A percentile compares a stretch with the other conserved stretches of the same genome.
Evolutionary conservation across 2,888 invertebrate genomes (phyloP).

Genomic region (Orthosia incerta): DNA sequence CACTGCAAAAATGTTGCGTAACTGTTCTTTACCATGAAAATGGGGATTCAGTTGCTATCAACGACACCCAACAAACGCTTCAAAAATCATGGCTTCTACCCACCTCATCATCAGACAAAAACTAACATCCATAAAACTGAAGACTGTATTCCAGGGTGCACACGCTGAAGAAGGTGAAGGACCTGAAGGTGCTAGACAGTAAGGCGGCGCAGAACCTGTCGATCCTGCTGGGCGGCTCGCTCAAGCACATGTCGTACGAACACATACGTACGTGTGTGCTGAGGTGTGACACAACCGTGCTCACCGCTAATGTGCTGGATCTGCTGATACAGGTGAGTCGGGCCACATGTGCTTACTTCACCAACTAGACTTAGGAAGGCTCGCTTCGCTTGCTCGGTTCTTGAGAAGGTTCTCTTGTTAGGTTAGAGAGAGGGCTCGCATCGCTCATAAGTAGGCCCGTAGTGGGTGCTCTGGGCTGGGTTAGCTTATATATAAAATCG

Average conservation of each 20-base stretch:
- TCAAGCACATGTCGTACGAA: slow-evolving; percentile 96
- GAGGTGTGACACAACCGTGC: slow-evolving; percentile 95
- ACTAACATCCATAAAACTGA: slow-evolving; percentile 20
- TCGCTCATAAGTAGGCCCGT: too few relatives aligned
- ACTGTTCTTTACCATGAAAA: too few relatives aligned
- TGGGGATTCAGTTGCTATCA: too few relatives aligned
- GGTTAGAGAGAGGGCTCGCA: too few relatives aligned
- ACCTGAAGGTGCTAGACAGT: slow-evolving; percentile 97
- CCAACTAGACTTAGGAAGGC: too few relatives aligned
- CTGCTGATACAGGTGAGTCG: slow-evolving; percentile 94
- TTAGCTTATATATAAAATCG: too few relatives aligned
- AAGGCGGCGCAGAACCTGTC: slow-evolving; percentile 98
- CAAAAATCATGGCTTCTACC: background rate
- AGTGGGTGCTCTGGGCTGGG: too few relatives aligned
- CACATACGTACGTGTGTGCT: slow-evolving; percentile 96
- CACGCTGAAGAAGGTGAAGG: slow-evolving; percentile 96
- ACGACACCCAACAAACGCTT: too few relatives aligned
- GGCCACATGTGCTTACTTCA: too few relatives aligned
- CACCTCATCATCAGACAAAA: background rate
- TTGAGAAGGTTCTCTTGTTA: too few relatives aligned
- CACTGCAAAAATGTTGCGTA: too few relatives aligned
- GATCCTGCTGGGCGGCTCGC: slow-evolving; percentile 95
- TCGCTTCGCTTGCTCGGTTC: too few relatives aligned
- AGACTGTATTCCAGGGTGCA: slow-evolving; percentile 85
- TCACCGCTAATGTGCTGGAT: slow-evolving; percentile 97